These are phyloP conservation scores for Hemichromis elongatus DNA, from an alignment of 2,113 vertebrate species.

Conservation along the genomic window DNA sequence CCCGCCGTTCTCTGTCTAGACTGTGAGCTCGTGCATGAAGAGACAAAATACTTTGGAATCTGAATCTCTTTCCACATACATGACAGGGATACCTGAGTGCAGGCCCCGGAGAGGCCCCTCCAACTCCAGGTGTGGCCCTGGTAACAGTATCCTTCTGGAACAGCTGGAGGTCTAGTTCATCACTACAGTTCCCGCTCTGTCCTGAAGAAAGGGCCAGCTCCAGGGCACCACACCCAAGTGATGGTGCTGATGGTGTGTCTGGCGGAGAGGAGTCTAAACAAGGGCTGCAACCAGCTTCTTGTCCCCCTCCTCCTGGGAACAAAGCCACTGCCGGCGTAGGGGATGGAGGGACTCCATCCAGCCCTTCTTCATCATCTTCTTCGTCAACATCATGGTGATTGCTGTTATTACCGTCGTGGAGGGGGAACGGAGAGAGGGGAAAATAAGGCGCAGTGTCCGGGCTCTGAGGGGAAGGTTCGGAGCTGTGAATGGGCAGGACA, in stretches of 20 bases:
- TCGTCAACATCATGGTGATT: slow-evolving; percentile 37
- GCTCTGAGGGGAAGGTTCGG: slow-evolving; percentile 54
- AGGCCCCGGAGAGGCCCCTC: slow-evolving; percentile 56
- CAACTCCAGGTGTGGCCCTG: slow-evolving; percentile 44
- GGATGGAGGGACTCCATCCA: slow-evolving; percentile 59
- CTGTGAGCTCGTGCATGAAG: slow-evolving; percentile 86
- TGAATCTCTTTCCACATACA: slow-evolving; percentile 88
- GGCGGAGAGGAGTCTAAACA: slow-evolving; percentile 65
- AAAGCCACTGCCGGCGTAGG: slow-evolving; percentile 71
- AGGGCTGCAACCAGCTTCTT: slow-evolving; percentile 56
- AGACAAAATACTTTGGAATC: slow-evolving; percentile 92
- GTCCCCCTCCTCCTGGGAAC: slow-evolving; percentile 63
- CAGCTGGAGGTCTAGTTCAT: slow-evolving; percentile 86
- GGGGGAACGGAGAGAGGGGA: slow-evolving; percentile 63
- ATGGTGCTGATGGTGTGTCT: slow-evolving; percentile 54
- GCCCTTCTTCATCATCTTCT: slow-evolving; percentile 52
- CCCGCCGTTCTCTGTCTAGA: slow-evolving; percentile 71
- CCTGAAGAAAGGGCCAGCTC: slow-evolving; percentile 72
- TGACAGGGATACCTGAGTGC: slow-evolving; percentile 81
- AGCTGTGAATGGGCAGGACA: slow-evolving; percentile 50
- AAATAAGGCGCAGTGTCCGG: slow-evolving; percentile 54
- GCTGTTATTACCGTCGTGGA: slow-evolving; percentile 35
- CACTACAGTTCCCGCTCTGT: slow-evolving; percentile 68
- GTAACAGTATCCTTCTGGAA: slow-evolving; percentile 78
- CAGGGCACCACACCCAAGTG: slow-evolving; percentile 68